Base-by-base conservation (phyloP, 2,888 invertebrate genomes). In the Arctia plantaginis region DNA sequence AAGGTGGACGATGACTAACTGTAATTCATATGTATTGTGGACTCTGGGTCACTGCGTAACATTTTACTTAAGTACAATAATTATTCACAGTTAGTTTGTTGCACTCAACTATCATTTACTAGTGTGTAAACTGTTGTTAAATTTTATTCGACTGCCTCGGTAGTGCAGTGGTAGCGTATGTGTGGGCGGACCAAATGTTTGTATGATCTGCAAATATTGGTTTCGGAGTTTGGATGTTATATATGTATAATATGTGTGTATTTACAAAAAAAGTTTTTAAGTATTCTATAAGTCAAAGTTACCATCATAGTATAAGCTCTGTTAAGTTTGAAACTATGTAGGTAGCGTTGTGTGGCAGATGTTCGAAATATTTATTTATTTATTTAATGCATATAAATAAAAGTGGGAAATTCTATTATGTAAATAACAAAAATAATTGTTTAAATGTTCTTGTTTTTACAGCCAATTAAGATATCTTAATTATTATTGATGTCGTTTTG, bases 1-100 rank as follows among this genome's bases (percentile, higher is more conserved):
- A 90, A 91, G 91, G 86, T 84, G 85, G 80, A 78, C 81, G 82
- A 87, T 92, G 90, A 92, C 88, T 91, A 90, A 91, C 77, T 78
- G 78, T 51, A 20, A 23, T 80, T 77, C 62, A 64, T 66, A 69
- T 76, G 72, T 67, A 73, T 65, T 71, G 70, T 82, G 79, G 88
- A 88, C 89, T 86, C 55, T 77, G 75, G 77, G 87, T 87, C 87
- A 89, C 89, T 85, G 78, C 75, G 78, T 84, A 81, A 75, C 80
- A 81, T 85, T 85, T 85, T 74, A 76, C 77, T 74, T 79, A 35
- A 35, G 35, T 35, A 59, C 73, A 51, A 65, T 51, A n/a, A 27
- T 59, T 20, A 66, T 30, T 18, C 30, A 67, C 35, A 20, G 10
- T 7, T 30, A 39, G 47, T 66, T 35, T 44, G n/a, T 20, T 33